These are phyloP conservation scores for Theristus sp. DNA, from an alignment of 2,888 invertebrate species.

Conservation along the genomic window DNA sequence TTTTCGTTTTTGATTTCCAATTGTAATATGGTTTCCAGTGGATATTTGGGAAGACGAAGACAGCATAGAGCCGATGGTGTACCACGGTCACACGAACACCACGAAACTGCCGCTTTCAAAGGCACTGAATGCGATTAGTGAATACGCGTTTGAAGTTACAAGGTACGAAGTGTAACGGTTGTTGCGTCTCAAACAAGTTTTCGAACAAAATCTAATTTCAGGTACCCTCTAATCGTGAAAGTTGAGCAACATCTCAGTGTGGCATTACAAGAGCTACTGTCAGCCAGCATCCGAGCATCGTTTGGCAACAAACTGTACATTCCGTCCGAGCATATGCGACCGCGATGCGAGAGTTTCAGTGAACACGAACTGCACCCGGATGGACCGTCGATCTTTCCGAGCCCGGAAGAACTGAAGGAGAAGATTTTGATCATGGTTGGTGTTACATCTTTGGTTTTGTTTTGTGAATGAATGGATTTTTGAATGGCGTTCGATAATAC, in stretches of 20 bases:
- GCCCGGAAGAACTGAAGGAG: neutral
- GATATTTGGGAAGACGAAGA: constrained; percentile 39
- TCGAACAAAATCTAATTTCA: constrained; percentile 17
- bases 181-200: too few relatives aligned
- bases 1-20: too few relatives aligned
- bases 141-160: constrained; percentile 35
- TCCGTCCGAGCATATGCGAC: neutral
- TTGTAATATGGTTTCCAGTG: too few relatives aligned
- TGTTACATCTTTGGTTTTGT: too few relatives aligned
- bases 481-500: too few relatives aligned
- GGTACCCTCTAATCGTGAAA: constrained; percentile 38
- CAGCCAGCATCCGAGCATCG: constrained; percentile 24
- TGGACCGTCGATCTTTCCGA: neutral
- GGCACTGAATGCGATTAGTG: constrained; percentile 35
- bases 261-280: constrained; percentile 34
- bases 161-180: constrained; percentile 13
- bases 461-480: too few relatives aligned
- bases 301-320: constrained; percentile 26
- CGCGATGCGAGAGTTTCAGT: too few relatives aligned
- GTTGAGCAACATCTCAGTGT: constrained; percentile 37
- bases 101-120: constrained; percentile 32
- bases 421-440: neutral
- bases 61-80: constrained; percentile 36
- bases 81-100: constrained; percentile 40
- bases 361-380: too few relatives aligned